Evolutionary conservation across 2,888 invertebrate species (phyloP).

Genomic region (Lochmaea capreae): DNA sequence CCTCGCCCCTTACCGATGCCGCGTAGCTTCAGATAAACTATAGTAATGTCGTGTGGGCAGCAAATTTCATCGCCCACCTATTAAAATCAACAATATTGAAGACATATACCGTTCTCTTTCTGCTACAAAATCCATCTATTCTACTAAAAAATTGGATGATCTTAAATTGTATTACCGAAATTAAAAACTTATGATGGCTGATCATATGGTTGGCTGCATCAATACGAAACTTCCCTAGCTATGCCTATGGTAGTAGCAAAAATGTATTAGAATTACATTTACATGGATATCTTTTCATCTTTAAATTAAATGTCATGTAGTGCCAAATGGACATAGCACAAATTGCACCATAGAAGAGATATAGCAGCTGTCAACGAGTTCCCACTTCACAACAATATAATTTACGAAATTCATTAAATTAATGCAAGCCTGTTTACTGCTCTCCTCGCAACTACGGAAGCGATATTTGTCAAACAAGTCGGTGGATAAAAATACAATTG

Average conservation of each 20-base stretch:
- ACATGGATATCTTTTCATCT: slow-evolving; percentile 7
- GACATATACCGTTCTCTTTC: too few species aligned
- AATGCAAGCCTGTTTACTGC: slow-evolving; percentile 49
- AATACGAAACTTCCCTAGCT: too few species aligned
- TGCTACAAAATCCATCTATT: too few species aligned
- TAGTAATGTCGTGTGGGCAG: too few species aligned
- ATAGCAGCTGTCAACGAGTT: slow-evolving; percentile 39
- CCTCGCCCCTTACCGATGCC: too few species aligned
- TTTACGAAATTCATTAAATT: slow-evolving; percentile 50
- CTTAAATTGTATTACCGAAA: too few species aligned
- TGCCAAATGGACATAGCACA: slow-evolving; percentile 33
- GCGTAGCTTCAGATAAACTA: too few species aligned
- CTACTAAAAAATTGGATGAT: too few species aligned
- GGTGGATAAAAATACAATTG: slow-evolving; percentile 48
- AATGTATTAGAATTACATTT: slow-evolving; percentile 7
- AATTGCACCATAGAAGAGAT: slow-evolving; percentile 39
- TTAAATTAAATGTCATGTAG: slow-evolving; percentile 20
- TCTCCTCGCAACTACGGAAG: slow-evolving; percentile 29
- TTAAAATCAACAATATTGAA: too few species aligned
- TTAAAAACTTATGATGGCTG: too few species aligned
- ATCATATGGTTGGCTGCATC: too few species aligned
- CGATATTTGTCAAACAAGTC: slow-evolving; percentile 48
- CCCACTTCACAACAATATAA: slow-evolving; percentile 45
- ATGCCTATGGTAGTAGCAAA: neutral
- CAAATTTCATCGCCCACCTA: too few species aligned